Conservation (phyloP, 1,140 invertebrate species). For the Meloidogyne chitwoodi region DNA sequence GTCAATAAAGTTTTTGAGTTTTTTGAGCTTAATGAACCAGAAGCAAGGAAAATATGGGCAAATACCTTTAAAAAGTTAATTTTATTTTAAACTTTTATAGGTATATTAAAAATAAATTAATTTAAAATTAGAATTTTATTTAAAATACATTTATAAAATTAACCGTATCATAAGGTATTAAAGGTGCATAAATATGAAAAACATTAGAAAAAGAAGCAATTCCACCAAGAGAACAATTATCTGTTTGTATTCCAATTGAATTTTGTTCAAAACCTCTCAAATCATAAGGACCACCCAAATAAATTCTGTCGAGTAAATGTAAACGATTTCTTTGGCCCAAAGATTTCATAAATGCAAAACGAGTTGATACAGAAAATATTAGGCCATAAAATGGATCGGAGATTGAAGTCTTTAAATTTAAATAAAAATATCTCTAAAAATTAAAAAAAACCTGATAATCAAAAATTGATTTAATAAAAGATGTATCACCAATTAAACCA, state of each 20-base stretch:
- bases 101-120: too few relatives aligned
- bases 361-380: constrained; percentile 43
- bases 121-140: too few relatives aligned
- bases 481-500: constrained; percentile 51
- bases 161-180: constrained; percentile 48
- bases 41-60: constrained; percentile 50
- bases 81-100: too few relatives aligned
- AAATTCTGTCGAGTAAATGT: constrained; percentile 52
- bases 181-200: constrained; percentile 48
- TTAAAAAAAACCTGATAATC: constrained; percentile 45
- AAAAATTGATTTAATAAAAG: constrained; percentile 48
- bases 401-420: constrained; percentile 43
- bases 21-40: constrained; percentile 44
- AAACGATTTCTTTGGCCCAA: constrained; percentile 41
- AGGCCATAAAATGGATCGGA: constrained; percentile 34
- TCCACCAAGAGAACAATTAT: constrained; percentile 45
- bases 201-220: constrained; percentile 32
- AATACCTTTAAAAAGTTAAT: constrained; percentile 37
- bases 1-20: constrained; percentile 30
- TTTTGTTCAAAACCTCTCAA: constrained; percentile 54
- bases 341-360: constrained; percentile 32
- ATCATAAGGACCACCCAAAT: constrained; percentile 55
- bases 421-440: background rate
- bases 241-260: constrained; percentile 47
- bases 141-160: background rate